Evolutionary conservation across 2,797 vertebrate genomes (phyloP).

Genomic region (Rachycentron canadum): DNA sequence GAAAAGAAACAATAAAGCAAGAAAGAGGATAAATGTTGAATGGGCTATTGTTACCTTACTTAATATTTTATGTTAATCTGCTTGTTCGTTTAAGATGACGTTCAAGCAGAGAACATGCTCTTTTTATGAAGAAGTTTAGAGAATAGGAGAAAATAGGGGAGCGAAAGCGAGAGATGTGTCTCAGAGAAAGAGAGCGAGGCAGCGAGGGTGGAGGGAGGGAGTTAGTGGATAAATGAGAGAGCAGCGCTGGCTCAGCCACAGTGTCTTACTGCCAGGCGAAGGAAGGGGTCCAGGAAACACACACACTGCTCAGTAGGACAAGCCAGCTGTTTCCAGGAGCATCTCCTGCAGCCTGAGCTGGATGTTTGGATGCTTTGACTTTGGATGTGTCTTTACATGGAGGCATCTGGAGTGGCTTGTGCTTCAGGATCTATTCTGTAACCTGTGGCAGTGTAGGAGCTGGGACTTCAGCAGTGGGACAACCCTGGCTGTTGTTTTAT

Average conservation of each 20-base stretch:
- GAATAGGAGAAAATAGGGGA: conserved; percentile 29
- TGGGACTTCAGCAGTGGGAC: conserved; percentile 44
- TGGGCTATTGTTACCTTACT: neutral
- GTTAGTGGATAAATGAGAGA: conserved; percentile 69
- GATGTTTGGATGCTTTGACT: conserved; percentile 52
- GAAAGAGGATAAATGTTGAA: conserved; percentile 7
- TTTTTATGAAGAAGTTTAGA: conserved; percentile 43
- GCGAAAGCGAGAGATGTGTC: conserved; percentile 57
- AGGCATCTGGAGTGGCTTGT: conserved; percentile 40
- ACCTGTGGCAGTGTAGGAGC: conserved; percentile 52
- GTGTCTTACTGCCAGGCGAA: conserved; percentile 66
- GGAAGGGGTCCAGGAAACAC: conserved; percentile 61
- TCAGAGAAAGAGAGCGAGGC: conserved; percentile 22
- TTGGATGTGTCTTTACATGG: conserved; percentile 48
- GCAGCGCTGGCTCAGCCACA: conserved; percentile 75
- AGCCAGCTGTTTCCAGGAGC: conserved; percentile 50
- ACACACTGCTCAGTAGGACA: conserved; percentile 29
- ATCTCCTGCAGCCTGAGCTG: conserved; percentile 55
- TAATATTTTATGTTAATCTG: neutral
- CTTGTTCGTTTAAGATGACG: conserved; percentile 21
- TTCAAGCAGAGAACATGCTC: conserved; percentile 10
- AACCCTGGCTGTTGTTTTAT: neutral
- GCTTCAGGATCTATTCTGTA: conserved; percentile 54
- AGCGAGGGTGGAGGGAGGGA: conserved; percentile 44
- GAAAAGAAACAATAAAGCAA: neutral